Conservation (phyloP, 2,888 invertebrate genomes). For the Phengaris arion region DNA sequence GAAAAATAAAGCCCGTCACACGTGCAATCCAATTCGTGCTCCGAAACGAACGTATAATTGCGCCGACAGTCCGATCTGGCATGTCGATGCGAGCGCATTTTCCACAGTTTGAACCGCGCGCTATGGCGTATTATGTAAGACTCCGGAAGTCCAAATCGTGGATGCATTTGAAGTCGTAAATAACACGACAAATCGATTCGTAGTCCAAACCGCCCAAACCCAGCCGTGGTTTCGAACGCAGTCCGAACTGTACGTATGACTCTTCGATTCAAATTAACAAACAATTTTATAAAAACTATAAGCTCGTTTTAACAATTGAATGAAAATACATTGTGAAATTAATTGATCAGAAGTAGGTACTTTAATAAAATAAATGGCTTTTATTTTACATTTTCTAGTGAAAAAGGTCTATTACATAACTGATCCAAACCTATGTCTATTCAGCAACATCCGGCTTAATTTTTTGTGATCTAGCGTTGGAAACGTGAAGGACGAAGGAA, state of each 20-base stretch:
- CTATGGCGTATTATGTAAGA: no score
- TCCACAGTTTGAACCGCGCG: no score
- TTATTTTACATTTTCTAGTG: neutral
- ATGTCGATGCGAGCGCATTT: no score
- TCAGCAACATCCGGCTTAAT: neutral
- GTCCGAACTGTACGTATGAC: no score
- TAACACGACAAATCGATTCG: no score
- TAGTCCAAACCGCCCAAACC: no score
- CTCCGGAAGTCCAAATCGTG: no score
- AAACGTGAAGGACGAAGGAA: conserved; percentile 18
- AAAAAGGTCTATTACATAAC: neutral
- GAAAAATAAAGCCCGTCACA: neutral
- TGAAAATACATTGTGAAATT: neutral
- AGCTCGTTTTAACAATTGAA: conserved; percentile 2
- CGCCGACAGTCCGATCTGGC: no score
- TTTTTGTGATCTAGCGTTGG: neutral
- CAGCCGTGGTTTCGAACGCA: no score
- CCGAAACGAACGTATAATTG: no score
- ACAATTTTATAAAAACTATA: conserved; percentile 12
- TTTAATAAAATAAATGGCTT: neutral
- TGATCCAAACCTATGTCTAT: neutral
- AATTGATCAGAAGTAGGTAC: neutral
- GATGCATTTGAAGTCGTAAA: no score
- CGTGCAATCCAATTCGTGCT: no score
- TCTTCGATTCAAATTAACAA: neutral